Evolutionary conservation across 2,113 vertebrate genomes (phyloP).

Genomic region (Australoheros scitulus): DNA sequence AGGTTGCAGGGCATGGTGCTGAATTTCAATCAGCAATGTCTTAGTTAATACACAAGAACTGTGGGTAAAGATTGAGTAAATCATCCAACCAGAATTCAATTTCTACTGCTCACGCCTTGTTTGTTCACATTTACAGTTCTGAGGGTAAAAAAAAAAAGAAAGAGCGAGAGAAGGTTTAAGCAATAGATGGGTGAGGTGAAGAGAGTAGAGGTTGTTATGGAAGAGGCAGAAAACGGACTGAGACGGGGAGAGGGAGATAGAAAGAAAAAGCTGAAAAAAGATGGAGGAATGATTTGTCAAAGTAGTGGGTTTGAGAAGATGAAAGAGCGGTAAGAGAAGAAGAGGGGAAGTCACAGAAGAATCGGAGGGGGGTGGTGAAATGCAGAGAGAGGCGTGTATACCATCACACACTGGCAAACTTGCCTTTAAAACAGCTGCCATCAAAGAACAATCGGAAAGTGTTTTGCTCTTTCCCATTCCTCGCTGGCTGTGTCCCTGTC

Average conservation of each 20-base stretch:
- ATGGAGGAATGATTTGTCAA: constrained; percentile 41
- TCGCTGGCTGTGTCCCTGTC: not conserved
- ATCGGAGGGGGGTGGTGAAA: not conserved
- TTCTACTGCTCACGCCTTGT: constrained; percentile 29
- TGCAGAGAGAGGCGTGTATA: not conserved
- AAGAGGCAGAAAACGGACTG: constrained; percentile 9
- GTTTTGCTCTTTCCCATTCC: not conserved
- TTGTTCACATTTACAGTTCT: constrained; percentile 47
- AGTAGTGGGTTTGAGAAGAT: constrained; percentile 41
- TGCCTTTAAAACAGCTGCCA: constrained; percentile 11
- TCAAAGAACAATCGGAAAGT: constrained; percentile 23
- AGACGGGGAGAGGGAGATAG: not conserved
- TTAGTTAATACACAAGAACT: constrained; percentile 54
- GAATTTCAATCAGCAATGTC: constrained; percentile 61
- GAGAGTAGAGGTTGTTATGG: constrained; percentile 1
- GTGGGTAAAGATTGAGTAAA: constrained; percentile 39
- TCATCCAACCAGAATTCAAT: constrained; percentile 54
- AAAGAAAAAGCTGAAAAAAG: constrained; percentile 27
- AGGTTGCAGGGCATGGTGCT: constrained; percentile 42
- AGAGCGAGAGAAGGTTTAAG: not conserved
- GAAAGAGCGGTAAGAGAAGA: constrained; percentile 36
- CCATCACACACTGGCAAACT: not conserved
- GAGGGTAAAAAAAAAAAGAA: not conserved
- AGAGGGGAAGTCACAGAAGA: not conserved
- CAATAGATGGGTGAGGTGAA: not conserved